Base-by-base conservation (phyloP, 2,888 invertebrate genomes). In the Conops quadrifasciatus region DNA sequence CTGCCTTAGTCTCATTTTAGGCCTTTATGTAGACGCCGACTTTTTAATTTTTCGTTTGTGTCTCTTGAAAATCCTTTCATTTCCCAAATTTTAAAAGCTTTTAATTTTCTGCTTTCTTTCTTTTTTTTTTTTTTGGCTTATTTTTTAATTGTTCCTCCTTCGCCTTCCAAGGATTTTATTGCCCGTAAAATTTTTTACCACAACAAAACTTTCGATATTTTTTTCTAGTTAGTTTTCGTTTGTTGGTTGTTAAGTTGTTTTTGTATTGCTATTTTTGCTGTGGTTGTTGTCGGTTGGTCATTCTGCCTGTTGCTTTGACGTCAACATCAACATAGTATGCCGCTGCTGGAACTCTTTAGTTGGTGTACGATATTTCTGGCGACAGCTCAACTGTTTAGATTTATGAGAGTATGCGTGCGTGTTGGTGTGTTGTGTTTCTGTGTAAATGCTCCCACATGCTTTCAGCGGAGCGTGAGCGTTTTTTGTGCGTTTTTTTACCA, bases 401-500 rank as follows among this genome's bases (percentile, higher is more conserved):
- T 36, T 36, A 36, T 36, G 36, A 36, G 36, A 4, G 9, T 36
- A n/a, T 62, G 62, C 30, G 4, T 43, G 62, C 19, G 15, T 62
- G 21, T 62, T 43, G 0, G 45, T 43, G 43, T 45, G 36, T 1
- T 7, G 19, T 21, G 7, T 45, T 1, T 56, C 7, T 62, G 62
- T 62, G 21, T 43, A 21, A 2, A 19, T 26, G 24, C n/a, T n/a
- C n/a, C n/a, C n/a, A n/a, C n/a, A n/a, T n/a, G n/a, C n/a, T n/a
- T n/a, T n/a, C n/a, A n/a, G n/a, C 26, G 36, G 9, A 36, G 56
- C 56, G 28, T 56, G 30, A 30, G 59, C 59, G 59, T 62, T 62
- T 21, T 36, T 62, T 62, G n/a, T 43, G 36, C 62, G 30, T 62
- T 62, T 62, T 62, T 30, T 43, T 19, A 43, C 21, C 43, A 36